Conservation (phyloP, 2,888 invertebrate species). For the Meandrusa payeni region DNA sequence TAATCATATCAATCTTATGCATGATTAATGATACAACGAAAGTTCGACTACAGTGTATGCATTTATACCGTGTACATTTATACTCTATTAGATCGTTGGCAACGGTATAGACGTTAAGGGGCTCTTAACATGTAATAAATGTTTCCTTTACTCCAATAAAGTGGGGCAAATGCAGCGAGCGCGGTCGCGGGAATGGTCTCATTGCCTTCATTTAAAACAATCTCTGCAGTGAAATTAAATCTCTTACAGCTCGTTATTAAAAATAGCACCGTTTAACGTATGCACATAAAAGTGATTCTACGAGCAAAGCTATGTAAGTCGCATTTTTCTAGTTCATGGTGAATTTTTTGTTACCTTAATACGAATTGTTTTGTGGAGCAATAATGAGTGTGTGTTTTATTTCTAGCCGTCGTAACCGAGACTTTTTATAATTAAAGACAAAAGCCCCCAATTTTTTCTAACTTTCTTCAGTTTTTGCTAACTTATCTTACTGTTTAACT, state of each 20-base stretch:
- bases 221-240: constrained; percentile 43
- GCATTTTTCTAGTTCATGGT: constrained; percentile 19
- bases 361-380: constrained; percentile 3
- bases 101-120: constrained; percentile 61
- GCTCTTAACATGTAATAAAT: constrained; percentile 70
- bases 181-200: constrained; percentile 42
- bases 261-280: constrained; percentile 25
- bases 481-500: no score
- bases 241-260: constrained; percentile 26
- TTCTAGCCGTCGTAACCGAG: no score
- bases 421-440: no score
- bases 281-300: constrained; percentile 23
- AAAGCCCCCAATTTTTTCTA: no score
- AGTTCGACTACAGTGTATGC: constrained; percentile 29
- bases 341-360: constrained; percentile 17
- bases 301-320: constrained; percentile 10
- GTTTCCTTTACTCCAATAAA: constrained; percentile 62
- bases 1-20: neutral
- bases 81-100: constrained; percentile 56
- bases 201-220: constrained; percentile 63
- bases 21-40: neutral
- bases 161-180: constrained; percentile 50
- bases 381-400: neutral
- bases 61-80: constrained; percentile 38
- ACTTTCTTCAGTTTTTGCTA: no score